Evolutionary conservation across 1,140 invertebrate genomes (phyloP).

Genomic region (Oryctes rhinoceros): DNA sequence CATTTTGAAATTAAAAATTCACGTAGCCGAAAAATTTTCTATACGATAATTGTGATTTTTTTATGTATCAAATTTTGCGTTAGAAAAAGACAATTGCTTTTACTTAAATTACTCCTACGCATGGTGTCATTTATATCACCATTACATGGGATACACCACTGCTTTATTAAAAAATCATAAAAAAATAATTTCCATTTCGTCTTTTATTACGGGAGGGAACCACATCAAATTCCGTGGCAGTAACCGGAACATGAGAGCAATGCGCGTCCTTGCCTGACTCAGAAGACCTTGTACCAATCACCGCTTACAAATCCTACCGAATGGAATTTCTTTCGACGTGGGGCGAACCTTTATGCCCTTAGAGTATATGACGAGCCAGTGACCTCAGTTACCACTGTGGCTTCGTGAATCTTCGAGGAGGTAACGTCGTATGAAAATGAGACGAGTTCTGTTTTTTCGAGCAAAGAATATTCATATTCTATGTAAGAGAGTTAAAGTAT

Average conservation of each 20-base stretch:
- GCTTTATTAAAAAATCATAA: not conserved
- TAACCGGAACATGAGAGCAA: constrained; percentile 55
- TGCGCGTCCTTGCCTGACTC: constrained; percentile 54
- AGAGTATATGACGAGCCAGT: constrained; percentile 1
- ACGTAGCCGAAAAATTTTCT: no score
- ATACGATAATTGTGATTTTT: no score
- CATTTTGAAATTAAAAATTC: no score
- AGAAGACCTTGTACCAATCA: constrained; percentile 52
- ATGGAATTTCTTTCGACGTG: constrained; percentile 5
- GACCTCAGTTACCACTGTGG: not conserved
- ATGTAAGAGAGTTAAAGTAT: not conserved
- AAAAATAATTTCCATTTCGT: not conserved
- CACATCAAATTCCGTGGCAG: constrained; percentile 25
- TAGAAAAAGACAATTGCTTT: no score
- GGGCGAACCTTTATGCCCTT: constrained; percentile 11
- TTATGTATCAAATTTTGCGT: no score
- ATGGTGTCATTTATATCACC: no score
- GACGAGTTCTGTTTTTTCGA: not conserved
- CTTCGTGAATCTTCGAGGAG: constrained; percentile 4
- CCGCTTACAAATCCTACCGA: constrained; percentile 2
- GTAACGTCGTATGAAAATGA: not conserved
- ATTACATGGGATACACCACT: no score
- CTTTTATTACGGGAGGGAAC: constrained; percentile 13
- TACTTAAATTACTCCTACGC: no score
- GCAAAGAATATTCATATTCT: not conserved